Evolutionary conservation across 2,113 vertebrate genomes (phyloP), one percentile per base, ranked within the genome.

Genomic region (Otus sunia): DNA sequence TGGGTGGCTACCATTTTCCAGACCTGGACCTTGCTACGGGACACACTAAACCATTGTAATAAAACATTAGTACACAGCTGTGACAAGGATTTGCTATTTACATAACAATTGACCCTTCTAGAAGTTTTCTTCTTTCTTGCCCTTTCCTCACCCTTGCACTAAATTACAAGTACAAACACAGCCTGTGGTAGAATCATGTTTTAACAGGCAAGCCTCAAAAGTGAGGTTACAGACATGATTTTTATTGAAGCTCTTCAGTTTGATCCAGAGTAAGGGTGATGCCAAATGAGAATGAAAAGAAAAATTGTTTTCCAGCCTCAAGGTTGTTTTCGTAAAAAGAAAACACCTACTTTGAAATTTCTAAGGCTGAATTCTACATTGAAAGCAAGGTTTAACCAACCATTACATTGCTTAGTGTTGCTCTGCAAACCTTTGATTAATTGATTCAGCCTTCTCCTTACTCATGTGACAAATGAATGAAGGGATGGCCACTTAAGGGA

Each of bases 341-440:
- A 78, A 87, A 50, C 30, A 85, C 12, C 7, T 64, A 27, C 43
- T 90, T 68, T 4, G 6, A 25, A 79, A 75, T 90, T 84, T 87
- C 56, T 90, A 32, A 90, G 58, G 23, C 52, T 85, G 36, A 64
- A 43, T 75, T 72, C 77, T 73, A 49, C 53, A 49, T 4, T 26
- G 47, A 93, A 94, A 79, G 27, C 27, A 79, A 91, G 41, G 53
- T 82, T 94, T 87, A 96, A 82, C 64, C 90, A 79, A 64, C 39
- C 66, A 82, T 90, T 91, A 45, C 56, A 25, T 71, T 49, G 45
- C 26, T 94, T 29, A 30, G 26, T 81, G 66, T 74, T 93, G n/a
- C 15, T 90, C 62, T 89, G 36, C 27, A 39, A 75, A 34, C 36
- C 49, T 91, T 91, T 94, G 93, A 96, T 87, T 87, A 87, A 95